These are phyloP conservation scores for Lumbricus terrestris DNA, from an alignment of 2,888 invertebrate genomes.

Conservation along the genomic window DNA sequence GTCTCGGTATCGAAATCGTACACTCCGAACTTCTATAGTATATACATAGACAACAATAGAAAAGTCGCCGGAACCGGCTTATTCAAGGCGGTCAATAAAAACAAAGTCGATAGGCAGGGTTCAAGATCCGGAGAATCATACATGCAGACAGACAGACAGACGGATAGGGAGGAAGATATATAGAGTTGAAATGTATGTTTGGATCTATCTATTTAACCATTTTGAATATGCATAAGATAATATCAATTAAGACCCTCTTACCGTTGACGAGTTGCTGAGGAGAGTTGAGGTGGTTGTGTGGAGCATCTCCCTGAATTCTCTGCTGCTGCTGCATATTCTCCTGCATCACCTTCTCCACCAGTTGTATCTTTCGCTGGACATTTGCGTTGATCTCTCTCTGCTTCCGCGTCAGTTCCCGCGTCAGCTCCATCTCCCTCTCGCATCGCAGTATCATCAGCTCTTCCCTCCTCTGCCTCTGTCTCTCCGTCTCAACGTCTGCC, in stretches of 20 bases:
- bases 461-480: background rate
- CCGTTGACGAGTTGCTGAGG: background rate
- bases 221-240: background rate
- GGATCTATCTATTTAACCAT: too few species aligned
- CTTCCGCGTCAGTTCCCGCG: constrained; percentile 19
- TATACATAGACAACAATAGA: too few species aligned
- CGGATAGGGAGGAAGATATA: too few species aligned
- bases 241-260: background rate
- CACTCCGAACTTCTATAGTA: too few species aligned
- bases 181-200: too few species aligned
- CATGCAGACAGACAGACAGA: too few species aligned
- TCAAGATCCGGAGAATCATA: too few species aligned
- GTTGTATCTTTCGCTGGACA: constrained; percentile 16
- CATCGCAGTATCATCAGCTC: background rate
- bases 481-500: background rate
- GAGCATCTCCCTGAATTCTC: background rate
- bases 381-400: constrained; percentile 31
- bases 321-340: background rate
- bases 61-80: too few species aligned
- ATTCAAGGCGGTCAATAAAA: too few species aligned
- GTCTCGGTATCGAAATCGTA: too few species aligned
- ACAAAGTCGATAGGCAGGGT: too few species aligned
- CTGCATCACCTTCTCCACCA: constrained; percentile 23
- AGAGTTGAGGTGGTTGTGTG: constrained; percentile 24
- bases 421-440: constrained; percentile 6